These are phyloP conservation scores for Megaceryle maxima DNA, from an alignment of 2,113 vertebrate genomes.

Conservation along the genomic window DNA sequence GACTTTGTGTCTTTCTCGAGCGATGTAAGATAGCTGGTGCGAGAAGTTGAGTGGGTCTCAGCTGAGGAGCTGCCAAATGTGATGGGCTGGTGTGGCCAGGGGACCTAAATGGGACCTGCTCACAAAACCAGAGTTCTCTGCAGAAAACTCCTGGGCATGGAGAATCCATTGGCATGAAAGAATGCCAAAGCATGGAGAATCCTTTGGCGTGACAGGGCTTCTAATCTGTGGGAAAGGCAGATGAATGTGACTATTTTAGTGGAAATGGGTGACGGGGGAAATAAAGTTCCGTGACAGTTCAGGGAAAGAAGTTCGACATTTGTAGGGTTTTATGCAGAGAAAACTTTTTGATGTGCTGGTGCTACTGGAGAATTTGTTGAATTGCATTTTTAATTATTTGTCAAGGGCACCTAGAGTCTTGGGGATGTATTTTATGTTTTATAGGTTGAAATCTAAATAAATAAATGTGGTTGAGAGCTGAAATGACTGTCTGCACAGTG, in stretches of 20 bases:
- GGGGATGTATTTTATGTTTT: background rate
- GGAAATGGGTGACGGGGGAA: background rate
- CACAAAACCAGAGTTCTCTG: background rate
- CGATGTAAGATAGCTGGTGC: rapidly evolving
- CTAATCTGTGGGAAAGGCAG: background rate
- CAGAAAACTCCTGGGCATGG: background rate
- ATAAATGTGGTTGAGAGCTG: constrained; percentile 10
- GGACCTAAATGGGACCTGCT: background rate
- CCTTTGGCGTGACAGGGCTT: background rate
- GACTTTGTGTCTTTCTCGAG: background rate
- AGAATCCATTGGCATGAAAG: background rate
- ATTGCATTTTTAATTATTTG: constrained; percentile 21
- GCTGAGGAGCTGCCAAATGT: background rate
- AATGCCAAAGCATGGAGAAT: background rate
- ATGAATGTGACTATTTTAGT: too few species aligned
- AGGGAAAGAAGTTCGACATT: background rate
- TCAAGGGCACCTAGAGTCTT: constrained; percentile 19
- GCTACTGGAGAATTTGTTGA: background rate
- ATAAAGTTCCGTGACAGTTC: background rate
- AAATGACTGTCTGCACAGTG: constrained; percentile 4
- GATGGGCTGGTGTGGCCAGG: background rate
- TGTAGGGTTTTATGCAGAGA: background rate
- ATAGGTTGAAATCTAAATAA: background rate
- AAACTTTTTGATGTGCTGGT: background rate
- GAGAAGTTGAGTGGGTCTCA: background rate